phyloP scores from a whole-genome alignment of 1,140 invertebrate species.

The Myzus persicae region DNA sequence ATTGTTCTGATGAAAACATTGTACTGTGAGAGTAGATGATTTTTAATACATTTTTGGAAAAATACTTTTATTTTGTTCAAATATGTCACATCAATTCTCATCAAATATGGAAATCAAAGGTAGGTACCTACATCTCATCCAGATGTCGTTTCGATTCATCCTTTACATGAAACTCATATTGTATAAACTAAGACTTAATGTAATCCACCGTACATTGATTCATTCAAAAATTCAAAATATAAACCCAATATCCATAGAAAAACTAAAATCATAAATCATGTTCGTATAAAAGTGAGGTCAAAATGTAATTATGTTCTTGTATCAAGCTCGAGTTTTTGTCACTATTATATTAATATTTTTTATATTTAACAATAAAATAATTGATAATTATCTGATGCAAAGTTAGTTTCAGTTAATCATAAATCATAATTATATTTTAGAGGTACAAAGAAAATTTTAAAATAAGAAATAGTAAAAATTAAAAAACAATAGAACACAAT shows the following conservation, averaged over 20 bases:
- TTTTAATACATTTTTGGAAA: background rate
- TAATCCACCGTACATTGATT: background rate
- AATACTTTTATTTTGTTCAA: background rate
- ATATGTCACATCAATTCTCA: slow-evolving; percentile 19
- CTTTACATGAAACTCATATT: background rate
- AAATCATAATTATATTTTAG: too few species aligned
- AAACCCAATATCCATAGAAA: background rate
- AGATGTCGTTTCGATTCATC: slow-evolving; percentile 5
- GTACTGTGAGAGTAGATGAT: too few species aligned
- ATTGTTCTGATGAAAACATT: too few species aligned
- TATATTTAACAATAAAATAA: background rate
- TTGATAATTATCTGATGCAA: background rate
- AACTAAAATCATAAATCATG: background rate
- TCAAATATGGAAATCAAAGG: background rate
- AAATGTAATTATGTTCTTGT: background rate
- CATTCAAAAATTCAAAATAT: background rate
- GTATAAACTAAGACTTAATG: background rate
- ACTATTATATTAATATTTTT: background rate
- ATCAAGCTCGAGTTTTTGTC: background rate
- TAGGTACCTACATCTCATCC: background rate
- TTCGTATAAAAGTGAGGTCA: too few species aligned
- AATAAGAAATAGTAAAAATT: too few species aligned
- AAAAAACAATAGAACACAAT: too few species aligned
- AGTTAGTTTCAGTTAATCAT: too few species aligned
- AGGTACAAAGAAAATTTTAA: too few species aligned